Percentiles rank a stretch among this genome's conserved stretches.
phyloP scores from a whole-genome alignment of 2,888 invertebrate genomes.

The Phortica magna region DNA sequence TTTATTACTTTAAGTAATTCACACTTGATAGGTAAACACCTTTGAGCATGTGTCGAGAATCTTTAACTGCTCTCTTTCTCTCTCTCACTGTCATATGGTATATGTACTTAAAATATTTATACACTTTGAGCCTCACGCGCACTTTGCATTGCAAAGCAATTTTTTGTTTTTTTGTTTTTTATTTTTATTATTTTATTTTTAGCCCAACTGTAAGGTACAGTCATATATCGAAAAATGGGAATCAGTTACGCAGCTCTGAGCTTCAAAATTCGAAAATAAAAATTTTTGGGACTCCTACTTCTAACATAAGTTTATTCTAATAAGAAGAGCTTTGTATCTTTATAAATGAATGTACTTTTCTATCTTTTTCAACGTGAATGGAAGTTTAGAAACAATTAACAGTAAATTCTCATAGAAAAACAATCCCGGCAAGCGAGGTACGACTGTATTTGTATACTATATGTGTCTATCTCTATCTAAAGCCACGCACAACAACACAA shows the following conservation, averaged over 20 bases:
- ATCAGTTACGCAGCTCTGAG: too few species aligned
- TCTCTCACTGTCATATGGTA: background rate
- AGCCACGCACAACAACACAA: slow-evolving; percentile 18
- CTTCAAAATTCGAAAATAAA: too few species aligned
- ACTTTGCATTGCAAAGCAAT: background rate
- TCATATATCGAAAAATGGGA: background rate
- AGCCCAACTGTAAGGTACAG: background rate
- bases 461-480: background rate
- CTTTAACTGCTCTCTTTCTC: too few species aligned
- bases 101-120: background rate
- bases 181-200: slow-evolving; percentile 22
- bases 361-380: too few species aligned
- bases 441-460: background rate
- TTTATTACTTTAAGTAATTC: slow-evolving; percentile 25
- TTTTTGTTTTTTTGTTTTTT: slow-evolving; percentile 17
- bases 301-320: too few species aligned
- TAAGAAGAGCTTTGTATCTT: too few species aligned
- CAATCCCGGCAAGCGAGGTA: too few species aligned
- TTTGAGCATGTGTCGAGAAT: too few species aligned
- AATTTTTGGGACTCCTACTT: too few species aligned
- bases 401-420: too few species aligned
- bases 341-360: too few species aligned
- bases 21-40: background rate
- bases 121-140: slow-evolving; percentile 1
- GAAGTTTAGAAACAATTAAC: too few species aligned